Conservation (phyloP, 1,140 invertebrate species). For the Leptinotarsa defecta region DNA sequence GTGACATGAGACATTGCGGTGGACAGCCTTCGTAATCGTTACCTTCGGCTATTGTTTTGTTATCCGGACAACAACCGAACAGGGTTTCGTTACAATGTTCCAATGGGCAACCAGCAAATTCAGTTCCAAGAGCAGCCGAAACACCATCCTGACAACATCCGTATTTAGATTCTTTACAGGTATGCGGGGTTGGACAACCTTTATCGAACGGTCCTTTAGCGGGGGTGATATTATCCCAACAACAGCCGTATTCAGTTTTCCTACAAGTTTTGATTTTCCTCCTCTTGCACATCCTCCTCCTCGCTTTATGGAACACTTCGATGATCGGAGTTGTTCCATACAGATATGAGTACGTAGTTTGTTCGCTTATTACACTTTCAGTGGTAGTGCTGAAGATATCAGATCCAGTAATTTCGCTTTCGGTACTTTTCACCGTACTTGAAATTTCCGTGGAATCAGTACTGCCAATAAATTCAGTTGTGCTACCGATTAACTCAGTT, state of each 20-base stretch:
- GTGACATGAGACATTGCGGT: slow-evolving; percentile 65
- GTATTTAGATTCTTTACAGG: slow-evolving; percentile 79
- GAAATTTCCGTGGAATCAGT: slow-evolving; percentile 29
- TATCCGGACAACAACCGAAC: slow-evolving; percentile 86
- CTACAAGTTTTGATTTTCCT: slow-evolving; percentile 69
- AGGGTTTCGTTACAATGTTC: slow-evolving; percentile 75
- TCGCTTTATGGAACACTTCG: slow-evolving; percentile 57
- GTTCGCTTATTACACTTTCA: slow-evolving; percentile 34
- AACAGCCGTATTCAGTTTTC: slow-evolving; percentile 82
- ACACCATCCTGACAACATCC: slow-evolving; percentile 91
- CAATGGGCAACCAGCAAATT: slow-evolving; percentile 77
- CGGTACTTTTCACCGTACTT: slow-evolving; percentile 21
- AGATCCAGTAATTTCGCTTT: slow-evolving; percentile 26
- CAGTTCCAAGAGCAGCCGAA: slow-evolving; percentile 73
- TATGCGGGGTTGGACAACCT: slow-evolving; percentile 75
- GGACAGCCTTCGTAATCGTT: slow-evolving; percentile 84
- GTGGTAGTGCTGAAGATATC: slow-evolving; percentile 56
- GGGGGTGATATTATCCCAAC: slow-evolving; percentile 80
- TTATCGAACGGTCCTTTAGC: slow-evolving; percentile 85
- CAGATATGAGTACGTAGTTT: neutral
- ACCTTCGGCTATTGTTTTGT: slow-evolving; percentile 75
- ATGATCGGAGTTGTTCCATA: slow-evolving; percentile 48
- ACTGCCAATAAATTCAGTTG: slow-evolving; percentile 27
- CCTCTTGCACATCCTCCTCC: slow-evolving; percentile 66
- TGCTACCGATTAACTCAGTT: slow-evolving; percentile 31